These are phyloP conservation scores for Chrysolina haemoptera DNA, from an alignment of 2,888 invertebrate genomes.

Conservation along the genomic window DNA sequence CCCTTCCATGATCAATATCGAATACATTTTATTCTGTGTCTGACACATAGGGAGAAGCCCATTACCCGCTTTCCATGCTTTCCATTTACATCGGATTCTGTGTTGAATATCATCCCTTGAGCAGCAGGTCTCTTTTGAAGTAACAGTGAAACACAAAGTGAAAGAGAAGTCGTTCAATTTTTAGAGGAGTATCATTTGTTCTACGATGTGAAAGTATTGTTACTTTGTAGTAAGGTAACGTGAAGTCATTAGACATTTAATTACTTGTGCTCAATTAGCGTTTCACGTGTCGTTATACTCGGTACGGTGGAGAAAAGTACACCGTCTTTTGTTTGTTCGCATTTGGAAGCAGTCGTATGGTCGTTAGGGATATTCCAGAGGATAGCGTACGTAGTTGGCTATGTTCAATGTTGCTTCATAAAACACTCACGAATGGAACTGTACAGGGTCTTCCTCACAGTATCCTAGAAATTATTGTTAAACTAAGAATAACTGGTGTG, in stretches of 20 bases:
- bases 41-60: neutral
- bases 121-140: neutral
- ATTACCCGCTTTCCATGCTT: neutral
- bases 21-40: no score
- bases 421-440: neutral
- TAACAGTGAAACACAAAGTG: neutral
- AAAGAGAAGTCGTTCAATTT: neutral
- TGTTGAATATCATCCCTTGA: neutral
- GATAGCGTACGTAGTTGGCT: neutral
- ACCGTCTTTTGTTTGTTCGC: neutral
- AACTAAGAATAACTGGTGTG: no score
- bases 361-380: neutral
- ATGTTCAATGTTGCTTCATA: neutral
- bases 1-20: no score
- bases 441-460: no score
- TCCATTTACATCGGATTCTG: neutral
- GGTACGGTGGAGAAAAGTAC: neutral
- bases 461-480: no score
- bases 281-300: conserved; percentile 21
- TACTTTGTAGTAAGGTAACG: neutral
- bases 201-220: neutral
- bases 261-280: conserved; percentile 12
- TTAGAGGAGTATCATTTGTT: neutral
- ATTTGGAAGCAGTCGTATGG: neutral
- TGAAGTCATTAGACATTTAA: conserved; percentile 5